Evolutionary conservation across 1,140 invertebrate species (phyloP).

Genomic region (Atopsyche davidsoni): DNA sequence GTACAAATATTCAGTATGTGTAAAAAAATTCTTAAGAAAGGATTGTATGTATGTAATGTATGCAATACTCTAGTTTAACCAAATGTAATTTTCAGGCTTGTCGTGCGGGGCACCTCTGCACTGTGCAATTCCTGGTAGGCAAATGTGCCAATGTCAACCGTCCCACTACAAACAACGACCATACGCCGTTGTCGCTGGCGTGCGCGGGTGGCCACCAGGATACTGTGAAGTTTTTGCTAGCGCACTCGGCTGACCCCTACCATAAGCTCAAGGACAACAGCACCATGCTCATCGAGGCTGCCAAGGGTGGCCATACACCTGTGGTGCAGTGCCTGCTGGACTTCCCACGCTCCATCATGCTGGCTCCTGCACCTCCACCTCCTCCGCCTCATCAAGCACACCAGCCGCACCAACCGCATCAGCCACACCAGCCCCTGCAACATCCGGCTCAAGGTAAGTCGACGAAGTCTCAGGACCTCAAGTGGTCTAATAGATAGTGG

Average conservation of each 20-base stretch:
- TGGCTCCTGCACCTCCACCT: constrained; percentile 41
- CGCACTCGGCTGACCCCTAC: constrained; percentile 87
- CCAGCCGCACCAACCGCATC: constrained; percentile 4
- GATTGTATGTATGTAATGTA: too few relatives aligned
- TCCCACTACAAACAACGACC: constrained; percentile 95
- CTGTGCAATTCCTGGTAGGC: constrained; percentile 91
- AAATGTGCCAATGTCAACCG: constrained; percentile 91
- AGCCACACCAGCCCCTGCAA: constrained; percentile 16
- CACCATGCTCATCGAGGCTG: constrained; percentile 97
- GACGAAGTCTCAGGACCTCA: too few relatives aligned
- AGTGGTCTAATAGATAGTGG: too few relatives aligned
- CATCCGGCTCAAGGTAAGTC: constrained; percentile 8
- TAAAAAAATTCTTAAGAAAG: too few relatives aligned
- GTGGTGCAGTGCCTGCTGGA: constrained; percentile 93
- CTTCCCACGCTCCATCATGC: constrained; percentile 81
- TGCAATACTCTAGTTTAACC: background rate
- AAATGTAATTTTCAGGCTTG: constrained; percentile 57
- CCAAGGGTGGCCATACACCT: constrained; percentile 92
- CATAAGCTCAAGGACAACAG: constrained; percentile 98
- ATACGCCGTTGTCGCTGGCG: constrained; percentile 94
- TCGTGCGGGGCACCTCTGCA: constrained; percentile 96
- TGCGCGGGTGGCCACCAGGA: constrained; percentile 92
- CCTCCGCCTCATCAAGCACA: constrained; percentile 23
- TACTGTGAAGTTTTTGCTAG: constrained; percentile 86
- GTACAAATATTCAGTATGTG: too few relatives aligned